Conservation (phyloP, 2,797 vertebrate species). For the Enteromius thamalakanensis region DNA sequence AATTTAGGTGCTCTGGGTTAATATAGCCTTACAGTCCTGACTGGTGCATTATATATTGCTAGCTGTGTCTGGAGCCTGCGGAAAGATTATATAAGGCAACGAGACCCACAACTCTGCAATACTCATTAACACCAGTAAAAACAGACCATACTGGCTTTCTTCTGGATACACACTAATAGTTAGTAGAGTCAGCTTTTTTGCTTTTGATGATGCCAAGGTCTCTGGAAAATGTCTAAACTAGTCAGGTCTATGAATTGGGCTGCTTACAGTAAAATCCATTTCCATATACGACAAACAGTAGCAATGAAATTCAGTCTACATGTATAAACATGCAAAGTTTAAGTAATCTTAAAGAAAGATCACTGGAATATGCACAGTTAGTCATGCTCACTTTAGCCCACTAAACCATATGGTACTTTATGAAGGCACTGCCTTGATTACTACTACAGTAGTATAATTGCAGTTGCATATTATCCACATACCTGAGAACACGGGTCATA, state of each 20-base stretch:
- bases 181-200: conserved; percentile 10
- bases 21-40: neutral
- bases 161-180: conserved; percentile 10
- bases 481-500: conserved; percentile 88
- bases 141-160: conserved; percentile 18
- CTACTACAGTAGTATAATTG: conserved; percentile 57
- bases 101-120: conserved; percentile 33
- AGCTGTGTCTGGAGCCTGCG: conserved; percentile 13
- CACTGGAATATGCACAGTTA: neutral
- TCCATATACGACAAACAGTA: neutral
- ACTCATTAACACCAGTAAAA: conserved; percentile 33
- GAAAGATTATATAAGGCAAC: conserved; percentile 23
- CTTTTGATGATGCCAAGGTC: conserved; percentile 3
- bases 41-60: neutral
- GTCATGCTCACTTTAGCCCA: neutral
- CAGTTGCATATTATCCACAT: conserved; percentile 26
- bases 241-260: neutral
- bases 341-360: conserved; percentile 14
- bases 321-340: conserved; percentile 17
- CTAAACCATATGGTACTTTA: neutral
- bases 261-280: neutral
- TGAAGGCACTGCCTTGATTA: conserved; percentile 38
- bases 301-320: neutral
- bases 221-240: conserved; percentile 27
- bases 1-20: neutral